Conservation (phyloP, 2,113 vertebrate genomes). For the Rhynchomys soricoides region DNA sequence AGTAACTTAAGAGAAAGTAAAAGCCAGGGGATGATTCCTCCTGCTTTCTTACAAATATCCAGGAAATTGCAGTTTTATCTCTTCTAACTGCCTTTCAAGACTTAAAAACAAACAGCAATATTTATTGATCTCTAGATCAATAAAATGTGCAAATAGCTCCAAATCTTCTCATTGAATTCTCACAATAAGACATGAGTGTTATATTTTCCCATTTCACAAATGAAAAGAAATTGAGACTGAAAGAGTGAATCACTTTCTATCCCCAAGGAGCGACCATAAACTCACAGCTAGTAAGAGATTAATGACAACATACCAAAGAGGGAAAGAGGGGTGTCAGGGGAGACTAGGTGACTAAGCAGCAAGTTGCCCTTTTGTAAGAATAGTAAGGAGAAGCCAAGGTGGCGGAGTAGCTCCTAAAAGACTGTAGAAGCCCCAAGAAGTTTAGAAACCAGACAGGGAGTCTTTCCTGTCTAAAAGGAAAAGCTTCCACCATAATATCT, state of each 20-base stretch:
- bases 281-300: background rate
- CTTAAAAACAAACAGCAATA: background rate
- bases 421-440: background rate
- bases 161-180: background rate
- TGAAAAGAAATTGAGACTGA: background rate
- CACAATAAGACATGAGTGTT: background rate
- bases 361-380: background rate
- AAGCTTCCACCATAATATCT: background rate
- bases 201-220: background rate
- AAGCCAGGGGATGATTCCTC: background rate
- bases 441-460: background rate
- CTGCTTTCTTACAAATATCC: background rate
- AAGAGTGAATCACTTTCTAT: background rate
- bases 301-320: background rate
- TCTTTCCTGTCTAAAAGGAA: background rate
- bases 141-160: background rate
- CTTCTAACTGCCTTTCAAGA: constrained; percentile 10
- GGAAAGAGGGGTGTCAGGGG: background rate
- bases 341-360: background rate
- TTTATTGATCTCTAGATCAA: background rate
- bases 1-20: background rate
- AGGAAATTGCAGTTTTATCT: background rate
- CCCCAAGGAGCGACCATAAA: background rate
- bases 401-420: background rate
- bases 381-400: background rate